These are phyloP conservation scores for Falco rusticolus DNA, from an alignment of 2,797 vertebrate species.

Conservation along the genomic window DNA sequence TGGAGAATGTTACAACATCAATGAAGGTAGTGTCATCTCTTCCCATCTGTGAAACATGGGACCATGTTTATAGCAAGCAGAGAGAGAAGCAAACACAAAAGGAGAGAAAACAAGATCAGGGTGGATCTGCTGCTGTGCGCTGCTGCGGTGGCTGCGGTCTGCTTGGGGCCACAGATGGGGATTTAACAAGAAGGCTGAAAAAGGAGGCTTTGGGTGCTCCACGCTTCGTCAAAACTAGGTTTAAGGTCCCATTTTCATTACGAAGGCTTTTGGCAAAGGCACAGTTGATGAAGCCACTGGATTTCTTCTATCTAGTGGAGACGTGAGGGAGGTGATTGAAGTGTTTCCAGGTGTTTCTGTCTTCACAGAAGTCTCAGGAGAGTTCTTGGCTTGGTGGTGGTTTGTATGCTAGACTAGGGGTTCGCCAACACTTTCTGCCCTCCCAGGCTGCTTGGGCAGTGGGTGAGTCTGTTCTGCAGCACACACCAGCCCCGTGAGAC, in stretches of 20 bases:
- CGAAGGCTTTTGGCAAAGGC: neutral
- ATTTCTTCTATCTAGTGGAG: conserved; percentile 38
- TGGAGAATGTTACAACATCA: neutral
- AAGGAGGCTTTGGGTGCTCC: neutral
- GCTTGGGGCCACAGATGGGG: neutral
- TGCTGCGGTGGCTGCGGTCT: neutral
- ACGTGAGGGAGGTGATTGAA: conserved; percentile 11
- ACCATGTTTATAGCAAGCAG: neutral
- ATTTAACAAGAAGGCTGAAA: neutral
- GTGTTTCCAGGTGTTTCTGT: conserved; percentile 47
- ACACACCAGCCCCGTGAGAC: neutral
- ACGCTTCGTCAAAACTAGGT: neutral
- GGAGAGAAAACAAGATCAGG: neutral
- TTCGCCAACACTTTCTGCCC: neutral
- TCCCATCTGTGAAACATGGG: neutral
- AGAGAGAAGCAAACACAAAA: neutral
- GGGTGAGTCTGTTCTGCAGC: neutral
- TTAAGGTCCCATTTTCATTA: neutral
- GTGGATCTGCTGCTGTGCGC: neutral
- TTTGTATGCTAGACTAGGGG: neutral
- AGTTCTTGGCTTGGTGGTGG: neutral
- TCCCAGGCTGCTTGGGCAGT: neutral
- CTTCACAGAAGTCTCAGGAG: neutral
- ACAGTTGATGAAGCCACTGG: conserved; percentile 17
- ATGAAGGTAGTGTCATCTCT: neutral